Base-by-base conservation (phyloP, 2,888 invertebrate species). In the Melanargia galathea region DNA sequence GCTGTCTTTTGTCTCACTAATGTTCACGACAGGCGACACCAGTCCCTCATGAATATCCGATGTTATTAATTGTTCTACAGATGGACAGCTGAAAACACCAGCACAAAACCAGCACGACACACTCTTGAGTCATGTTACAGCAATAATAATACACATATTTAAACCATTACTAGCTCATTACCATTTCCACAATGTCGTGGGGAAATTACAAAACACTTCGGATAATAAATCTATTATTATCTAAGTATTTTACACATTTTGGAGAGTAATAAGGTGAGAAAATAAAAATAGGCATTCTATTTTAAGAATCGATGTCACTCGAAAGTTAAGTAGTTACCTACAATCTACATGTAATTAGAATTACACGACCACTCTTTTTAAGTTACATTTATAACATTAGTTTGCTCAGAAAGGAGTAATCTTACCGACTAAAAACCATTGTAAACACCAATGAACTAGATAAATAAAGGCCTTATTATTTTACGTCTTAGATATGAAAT, bases 21-120 rank as follows among this genome's bases (percentile, higher is more conserved):
- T 88, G 76, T 78, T 72, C 80, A 77, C 78, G 65, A 63, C 78
- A 62, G 60, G 60, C 61, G 54, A 78, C 78, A 76, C 46, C 57
- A 65, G 76, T 74, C 74, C 68, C 84, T 89, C 86, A 90, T 90
- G 88, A 90, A 90, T 90, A 90, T 87, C 88, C 84, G 88, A 72
- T 71, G 70, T 78, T 81, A 81, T 85, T 82, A 82, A 84, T 87
- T 86, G 84, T 89, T 84, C 81, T 78, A 74, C 71, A 75, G 73
- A 80, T 74, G 73, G 77, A 74, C 73, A 79, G 76, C 80, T 85
- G 77, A 82, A 83, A 83, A 82, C 76, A 76, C 77, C 75, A 71
- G 68, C 69, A 78, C 78, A 77, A 78, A 77, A 72, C 69, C 75
- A 70, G 75, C 79, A 79, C 76, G 77, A 75, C 71, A 67, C 51